phyloP scores from a whole-genome alignment of 2,113 vertebrate genomes.

The Gymnarchus niloticus region DNA sequence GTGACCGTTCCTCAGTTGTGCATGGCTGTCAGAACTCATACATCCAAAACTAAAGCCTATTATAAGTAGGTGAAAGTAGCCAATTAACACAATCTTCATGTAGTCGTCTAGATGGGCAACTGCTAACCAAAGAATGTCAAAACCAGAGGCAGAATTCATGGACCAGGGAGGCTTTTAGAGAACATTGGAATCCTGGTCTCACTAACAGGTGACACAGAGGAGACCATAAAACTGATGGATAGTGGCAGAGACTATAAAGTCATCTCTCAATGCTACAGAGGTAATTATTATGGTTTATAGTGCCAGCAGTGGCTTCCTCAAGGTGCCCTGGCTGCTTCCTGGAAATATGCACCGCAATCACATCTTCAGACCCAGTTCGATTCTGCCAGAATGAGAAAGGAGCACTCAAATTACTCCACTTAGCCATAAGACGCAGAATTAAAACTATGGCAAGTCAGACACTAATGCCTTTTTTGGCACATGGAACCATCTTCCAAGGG shows the following conservation, averaged over 20 bases:
- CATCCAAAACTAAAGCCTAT: not conserved
- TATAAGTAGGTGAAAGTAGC: not conserved
- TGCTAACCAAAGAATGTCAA: not conserved
- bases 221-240: not conserved
- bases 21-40: not conserved
- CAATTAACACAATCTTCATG: not conserved
- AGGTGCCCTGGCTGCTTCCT: not conserved
- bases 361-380: conserved; percentile 3
- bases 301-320: not conserved
- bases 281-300: not conserved
- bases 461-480: not conserved
- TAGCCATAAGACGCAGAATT: not conserved
- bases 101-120: not conserved
- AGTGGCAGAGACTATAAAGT: not conserved
- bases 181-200: not conserved
- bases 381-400: too few relatives aligned
- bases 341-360: not conserved
- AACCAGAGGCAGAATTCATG: not conserved
- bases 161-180: not conserved
- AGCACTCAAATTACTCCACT: not conserved
- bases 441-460: not conserved
- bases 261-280: not conserved
- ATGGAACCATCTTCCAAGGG: not conserved
- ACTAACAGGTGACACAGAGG: not conserved
- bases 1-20: not conserved